phyloP scores from a whole-genome alignment of 2,113 vertebrate genomes.

The Callipepla californica region DNA sequence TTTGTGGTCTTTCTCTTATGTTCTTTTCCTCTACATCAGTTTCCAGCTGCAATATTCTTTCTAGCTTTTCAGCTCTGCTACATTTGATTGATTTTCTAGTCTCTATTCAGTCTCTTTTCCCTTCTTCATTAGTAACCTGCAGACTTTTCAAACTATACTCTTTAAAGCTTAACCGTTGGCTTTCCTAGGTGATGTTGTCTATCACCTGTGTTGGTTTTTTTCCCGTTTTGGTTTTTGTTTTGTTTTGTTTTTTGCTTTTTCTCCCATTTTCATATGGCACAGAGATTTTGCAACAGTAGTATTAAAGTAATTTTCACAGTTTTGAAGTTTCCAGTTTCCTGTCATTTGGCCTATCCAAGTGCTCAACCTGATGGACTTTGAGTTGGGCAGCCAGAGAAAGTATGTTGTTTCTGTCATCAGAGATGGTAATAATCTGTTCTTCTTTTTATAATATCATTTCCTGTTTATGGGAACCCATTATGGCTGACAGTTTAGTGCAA shows the following conservation, averaged over 20 bases:
- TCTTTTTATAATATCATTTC: slow-evolving; percentile 10
- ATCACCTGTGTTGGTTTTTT: not conserved
- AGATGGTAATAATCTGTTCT: not conserved
- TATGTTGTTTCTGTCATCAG: not conserved
- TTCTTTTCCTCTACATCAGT: not conserved
- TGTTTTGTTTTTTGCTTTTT: not conserved
- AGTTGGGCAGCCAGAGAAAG: not conserved
- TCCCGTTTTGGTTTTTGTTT: no score
- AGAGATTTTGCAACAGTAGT: not conserved
- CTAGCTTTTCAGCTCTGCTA: not conserved
- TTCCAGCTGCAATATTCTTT: not conserved
- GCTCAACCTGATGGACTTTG: not conserved
- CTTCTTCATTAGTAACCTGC: not conserved
- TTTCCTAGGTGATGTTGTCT: not conserved
- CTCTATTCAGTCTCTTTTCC: not conserved
- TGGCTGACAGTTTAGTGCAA: slow-evolving; percentile 2
- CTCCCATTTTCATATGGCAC: not conserved
- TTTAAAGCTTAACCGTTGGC: not conserved
- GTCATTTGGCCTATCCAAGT: not conserved
- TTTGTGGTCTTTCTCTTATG: not conserved
- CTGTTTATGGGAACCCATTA: not conserved
- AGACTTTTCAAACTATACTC: not conserved
- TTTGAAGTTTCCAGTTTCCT: not conserved
- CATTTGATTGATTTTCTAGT: not conserved
- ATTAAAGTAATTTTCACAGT: not conserved